A percentile compares a stretch with the other conserved stretches of the same genome.
Conservation (phyloP, 1,140 invertebrate species). For the Ceratina japonica region DNA sequence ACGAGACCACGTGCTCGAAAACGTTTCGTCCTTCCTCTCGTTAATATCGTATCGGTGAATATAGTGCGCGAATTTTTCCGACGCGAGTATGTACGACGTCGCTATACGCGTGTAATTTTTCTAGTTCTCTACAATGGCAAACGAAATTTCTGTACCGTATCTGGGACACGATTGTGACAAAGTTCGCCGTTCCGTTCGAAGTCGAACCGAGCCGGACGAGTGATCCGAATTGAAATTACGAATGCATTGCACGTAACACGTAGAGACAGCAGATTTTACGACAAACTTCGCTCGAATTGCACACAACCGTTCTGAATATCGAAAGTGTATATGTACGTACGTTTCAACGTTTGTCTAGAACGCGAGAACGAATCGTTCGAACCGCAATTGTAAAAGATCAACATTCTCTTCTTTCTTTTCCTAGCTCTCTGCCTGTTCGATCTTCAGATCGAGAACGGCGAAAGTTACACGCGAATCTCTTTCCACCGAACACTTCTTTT, state of each 20-base stretch:
- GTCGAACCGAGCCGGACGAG: no score
- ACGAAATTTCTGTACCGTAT: slow-evolving; percentile 14
- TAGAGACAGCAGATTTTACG: no score
- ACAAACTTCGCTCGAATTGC: no score
- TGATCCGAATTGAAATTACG: not conserved
- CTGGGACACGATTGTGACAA: slow-evolving; percentile 22
- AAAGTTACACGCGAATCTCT: not conserved
- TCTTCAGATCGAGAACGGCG: not conserved
- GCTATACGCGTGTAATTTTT: slow-evolving; percentile 1
- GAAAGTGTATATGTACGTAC: no score
- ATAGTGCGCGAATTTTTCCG: not conserved
- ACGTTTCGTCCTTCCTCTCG: slow-evolving; percentile 4
- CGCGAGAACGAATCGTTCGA: not conserved
- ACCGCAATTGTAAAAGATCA: no score
- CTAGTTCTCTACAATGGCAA: not conserved
- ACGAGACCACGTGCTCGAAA: no score
- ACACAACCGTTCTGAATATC: no score
- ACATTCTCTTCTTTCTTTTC: not conserved
- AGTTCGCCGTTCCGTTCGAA: not conserved
- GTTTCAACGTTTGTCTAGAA: no score
- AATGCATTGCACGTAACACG: not conserved
- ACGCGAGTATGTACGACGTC: not conserved
- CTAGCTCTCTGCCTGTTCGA: not conserved
- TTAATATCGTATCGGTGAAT: not conserved
- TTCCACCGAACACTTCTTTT: slow-evolving; percentile 8